A percentile compares a stretch with the other conserved stretches of the same genome.
Conservation (phyloP, 30 jellyfish, hydroid and myxozoan species). For the Aurelia sp. region DNA sequence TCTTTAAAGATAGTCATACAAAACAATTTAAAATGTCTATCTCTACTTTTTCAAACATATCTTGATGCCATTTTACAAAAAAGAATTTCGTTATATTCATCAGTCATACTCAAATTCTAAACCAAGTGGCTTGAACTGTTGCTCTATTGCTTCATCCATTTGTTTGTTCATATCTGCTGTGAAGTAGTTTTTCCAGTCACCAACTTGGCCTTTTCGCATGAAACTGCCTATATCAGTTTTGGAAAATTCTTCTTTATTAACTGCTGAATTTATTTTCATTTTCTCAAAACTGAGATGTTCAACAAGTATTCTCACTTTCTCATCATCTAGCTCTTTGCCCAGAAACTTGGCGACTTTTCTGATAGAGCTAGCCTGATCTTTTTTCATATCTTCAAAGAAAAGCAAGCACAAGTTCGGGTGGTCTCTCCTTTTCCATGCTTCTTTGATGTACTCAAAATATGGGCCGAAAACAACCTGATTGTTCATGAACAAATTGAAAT, state of each 20-base stretch:
- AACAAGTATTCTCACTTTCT: slow-evolving; percentile 14
- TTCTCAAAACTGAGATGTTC: slow-evolving; percentile 32
- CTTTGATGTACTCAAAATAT: slow-evolving; percentile 22
- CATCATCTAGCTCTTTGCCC: slow-evolving; percentile 16
- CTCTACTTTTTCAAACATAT: no score
- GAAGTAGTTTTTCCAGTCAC: slow-evolving; percentile 65
- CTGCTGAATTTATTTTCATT: slow-evolving; percentile 25
- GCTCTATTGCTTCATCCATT: slow-evolving; percentile 20
- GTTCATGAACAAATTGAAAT: slow-evolving; percentile 8
- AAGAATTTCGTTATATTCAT: no score
- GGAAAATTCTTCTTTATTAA: slow-evolving; percentile 9
- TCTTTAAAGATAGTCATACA: no score
- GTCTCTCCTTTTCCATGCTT: slow-evolving; percentile 41
- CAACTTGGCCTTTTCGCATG: slow-evolving; percentile 54
- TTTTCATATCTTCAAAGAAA: slow-evolving; percentile 42
- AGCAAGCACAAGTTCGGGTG: slow-evolving; percentile 38
- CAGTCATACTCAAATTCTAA: slow-evolving; percentile 17
- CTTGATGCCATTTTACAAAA: no score
- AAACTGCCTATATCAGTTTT: slow-evolving; percentile 33
- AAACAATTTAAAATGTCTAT: no score
- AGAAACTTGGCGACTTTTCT: slow-evolving; percentile 36
- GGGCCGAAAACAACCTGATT: slow-evolving; percentile 15
- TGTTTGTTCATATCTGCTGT: slow-evolving; percentile 44
- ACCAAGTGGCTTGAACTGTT: slow-evolving; percentile 15
- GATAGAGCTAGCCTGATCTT: slow-evolving; percentile 11